Base-by-base conservation (phyloP, 2,797 vertebrate species). In the Neoniphon sammara region DNA sequence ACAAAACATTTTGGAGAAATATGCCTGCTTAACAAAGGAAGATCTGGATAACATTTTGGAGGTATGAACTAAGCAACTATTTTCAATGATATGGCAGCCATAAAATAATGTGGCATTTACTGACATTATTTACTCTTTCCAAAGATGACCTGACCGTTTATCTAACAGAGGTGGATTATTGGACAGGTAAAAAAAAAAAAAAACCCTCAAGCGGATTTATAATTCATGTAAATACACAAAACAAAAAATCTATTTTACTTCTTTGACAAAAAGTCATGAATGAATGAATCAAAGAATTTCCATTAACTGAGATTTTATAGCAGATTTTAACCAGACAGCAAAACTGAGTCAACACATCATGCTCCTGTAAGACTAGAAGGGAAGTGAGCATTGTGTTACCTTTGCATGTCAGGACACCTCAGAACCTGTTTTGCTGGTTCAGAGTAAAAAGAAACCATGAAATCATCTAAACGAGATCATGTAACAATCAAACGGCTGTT, bases 1-100 rank as follows among this genome's bases (percentile, higher is more conserved):
- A 81, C 77, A 82, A 5, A 65, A 80, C 54, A 90, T 99, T 64
- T 87, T 97, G 34, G 91, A 91, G 71, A 95, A 93, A 36, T 93
- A 95, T 42, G 85, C 92, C 8, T 97, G 96, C 82, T 87, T 99
- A 73, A 90, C 91, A 11, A 91, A 94, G 50, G 89, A 94, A 0
- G 94, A 88, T 59, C 91, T 99, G 88, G 94, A 97, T 49, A 89
- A 92, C 47, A 98, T 99, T 75, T 82, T 98, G 74, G 64, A 96
- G 97, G 97, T 99, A 90, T 88, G 89, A 9, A 84, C 3, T 77
- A 4, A 1, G 2, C 27, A 49, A 54, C 10, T 65, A 20, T n/a
- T 66, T 60, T 49, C 12, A 14, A 47, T 2, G 1, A 15, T 10
- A n/a, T 52, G 55, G n/a, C 18, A 46, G 11, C 15, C 1, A 2